phyloP scores from a whole-genome alignment of 2,888 invertebrate species.

The Lepidochrysops patricia region DNA sequence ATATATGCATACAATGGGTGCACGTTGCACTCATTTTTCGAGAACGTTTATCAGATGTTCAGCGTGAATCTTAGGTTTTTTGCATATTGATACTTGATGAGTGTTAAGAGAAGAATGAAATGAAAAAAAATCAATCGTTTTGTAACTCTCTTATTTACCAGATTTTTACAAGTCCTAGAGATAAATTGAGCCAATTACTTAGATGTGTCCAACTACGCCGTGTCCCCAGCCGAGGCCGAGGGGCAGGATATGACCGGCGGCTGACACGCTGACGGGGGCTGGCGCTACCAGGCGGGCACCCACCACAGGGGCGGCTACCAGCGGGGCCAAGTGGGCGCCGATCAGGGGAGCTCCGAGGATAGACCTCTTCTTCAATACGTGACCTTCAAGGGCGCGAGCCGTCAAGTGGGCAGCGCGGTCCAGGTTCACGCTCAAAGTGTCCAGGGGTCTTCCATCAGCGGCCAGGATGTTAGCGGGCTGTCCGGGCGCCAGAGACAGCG shows the following conservation, averaged over 20 bases:
- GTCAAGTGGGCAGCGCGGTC: slow-evolving; percentile 60
- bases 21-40: too few species aligned
- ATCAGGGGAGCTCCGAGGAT: slow-evolving; percentile 38
- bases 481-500: slow-evolving; percentile 57
- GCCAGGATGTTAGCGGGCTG: slow-evolving; percentile 63
- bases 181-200: slow-evolving; percentile 38
- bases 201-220: slow-evolving; percentile 33
- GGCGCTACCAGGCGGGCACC: slow-evolving; percentile 17
- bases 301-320: slow-evolving; percentile 17
- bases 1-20: too few species aligned
- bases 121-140: slow-evolving; percentile 20
- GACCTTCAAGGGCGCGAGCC: slow-evolving; percentile 48
- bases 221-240: slow-evolving; percentile 28
- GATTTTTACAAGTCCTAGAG: slow-evolving; percentile 23
- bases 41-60: too few species aligned
- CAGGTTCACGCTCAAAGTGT: slow-evolving; percentile 62
- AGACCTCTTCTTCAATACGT: slow-evolving; percentile 53
- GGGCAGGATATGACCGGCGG: slow-evolving; percentile 18
- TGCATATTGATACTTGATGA: too few species aligned
- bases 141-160: slow-evolving; percentile 62
- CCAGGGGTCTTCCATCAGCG: slow-evolving; percentile 62
- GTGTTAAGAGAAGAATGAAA: neutral
- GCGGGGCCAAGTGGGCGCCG: slow-evolving; percentile 28
- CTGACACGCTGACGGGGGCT: slow-evolving; percentile 9
- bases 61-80: too few species aligned